phyloP scores from a whole-genome alignment of 2,113 vertebrate genomes.

The Phalacrocorax carbo region DNA sequence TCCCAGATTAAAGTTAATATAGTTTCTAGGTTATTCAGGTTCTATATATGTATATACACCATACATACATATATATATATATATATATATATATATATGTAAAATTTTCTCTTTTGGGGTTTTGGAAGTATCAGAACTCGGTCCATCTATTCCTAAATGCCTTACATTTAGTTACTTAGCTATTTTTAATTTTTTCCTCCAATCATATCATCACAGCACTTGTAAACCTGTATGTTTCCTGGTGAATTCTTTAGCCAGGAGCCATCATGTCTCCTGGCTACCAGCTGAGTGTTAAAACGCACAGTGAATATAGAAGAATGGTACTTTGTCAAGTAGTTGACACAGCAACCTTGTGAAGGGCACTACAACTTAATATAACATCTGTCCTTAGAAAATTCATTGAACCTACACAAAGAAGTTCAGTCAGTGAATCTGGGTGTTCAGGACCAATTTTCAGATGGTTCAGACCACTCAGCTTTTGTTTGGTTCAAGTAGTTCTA shows the following conservation, averaged over 20 bases:
- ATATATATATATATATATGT: background rate
- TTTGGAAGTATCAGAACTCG: background rate
- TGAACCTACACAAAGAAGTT: background rate
- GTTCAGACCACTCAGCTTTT: background rate
- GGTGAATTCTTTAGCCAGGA: background rate
- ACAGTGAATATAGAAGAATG: background rate
- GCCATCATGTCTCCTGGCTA: background rate
- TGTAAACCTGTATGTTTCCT: background rate
- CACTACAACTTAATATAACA: background rate
- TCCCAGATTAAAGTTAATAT: background rate
- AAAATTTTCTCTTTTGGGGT: background rate
- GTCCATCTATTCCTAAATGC: background rate
- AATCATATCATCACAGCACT: background rate
- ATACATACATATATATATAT: too few species aligned
- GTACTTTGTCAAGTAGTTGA: background rate
- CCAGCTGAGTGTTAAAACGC: background rate
- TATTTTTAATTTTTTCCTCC: background rate
- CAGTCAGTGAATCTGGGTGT: background rate
- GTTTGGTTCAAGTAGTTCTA: constrained; percentile 2
- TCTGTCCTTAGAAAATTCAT: background rate
- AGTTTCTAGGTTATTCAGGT: background rate
- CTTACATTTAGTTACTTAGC: background rate
- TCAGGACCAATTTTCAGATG: constrained; percentile 15
- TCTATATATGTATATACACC: background rate
- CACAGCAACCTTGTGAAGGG: background rate